These are phyloP conservation scores for Protonemura montana DNA, from an alignment of 2,888 invertebrate genomes.

Conservation along the genomic window DNA sequence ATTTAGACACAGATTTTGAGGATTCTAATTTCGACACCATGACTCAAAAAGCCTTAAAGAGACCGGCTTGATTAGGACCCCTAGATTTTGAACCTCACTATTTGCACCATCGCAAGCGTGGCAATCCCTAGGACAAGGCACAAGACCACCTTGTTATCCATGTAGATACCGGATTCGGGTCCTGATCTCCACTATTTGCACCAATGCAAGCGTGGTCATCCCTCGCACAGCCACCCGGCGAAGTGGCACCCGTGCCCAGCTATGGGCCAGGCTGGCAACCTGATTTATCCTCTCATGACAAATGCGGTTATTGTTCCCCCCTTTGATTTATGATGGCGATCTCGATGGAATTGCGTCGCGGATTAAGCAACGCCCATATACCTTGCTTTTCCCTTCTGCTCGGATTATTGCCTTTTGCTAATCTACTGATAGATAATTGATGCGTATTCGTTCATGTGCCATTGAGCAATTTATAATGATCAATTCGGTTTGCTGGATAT, in stretches of 20 bases:
- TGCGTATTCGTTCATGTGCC: neutral
- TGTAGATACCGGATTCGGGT: too few species aligned
- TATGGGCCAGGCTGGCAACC: neutral
- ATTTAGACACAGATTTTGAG: too few species aligned
- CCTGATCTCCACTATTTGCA: too few species aligned
- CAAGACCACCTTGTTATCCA: too few species aligned
- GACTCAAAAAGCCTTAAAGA: too few species aligned
- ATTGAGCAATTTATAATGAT: neutral
- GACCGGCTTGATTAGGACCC: too few species aligned
- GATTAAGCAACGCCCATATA: neutral
- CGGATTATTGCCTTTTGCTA: neutral
- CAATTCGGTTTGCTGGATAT: neutral
- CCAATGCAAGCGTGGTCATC: neutral
- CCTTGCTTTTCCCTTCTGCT: neutral
- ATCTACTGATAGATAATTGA: neutral
- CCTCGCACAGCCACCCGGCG: neutral
- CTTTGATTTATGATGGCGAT: neutral
- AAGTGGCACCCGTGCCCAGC: too few species aligned
- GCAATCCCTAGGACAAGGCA: too few species aligned
- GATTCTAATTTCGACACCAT: too few species aligned
- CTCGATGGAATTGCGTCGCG: neutral
- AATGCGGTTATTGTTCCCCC: slow-evolving; percentile 29
- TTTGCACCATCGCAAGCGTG: too few species aligned
- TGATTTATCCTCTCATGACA: slow-evolving; percentile 26
- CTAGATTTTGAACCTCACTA: too few species aligned